phyloP scores from a whole-genome alignment of 2,888 invertebrate genomes.

The Eupithecia dodoneata region DNA sequence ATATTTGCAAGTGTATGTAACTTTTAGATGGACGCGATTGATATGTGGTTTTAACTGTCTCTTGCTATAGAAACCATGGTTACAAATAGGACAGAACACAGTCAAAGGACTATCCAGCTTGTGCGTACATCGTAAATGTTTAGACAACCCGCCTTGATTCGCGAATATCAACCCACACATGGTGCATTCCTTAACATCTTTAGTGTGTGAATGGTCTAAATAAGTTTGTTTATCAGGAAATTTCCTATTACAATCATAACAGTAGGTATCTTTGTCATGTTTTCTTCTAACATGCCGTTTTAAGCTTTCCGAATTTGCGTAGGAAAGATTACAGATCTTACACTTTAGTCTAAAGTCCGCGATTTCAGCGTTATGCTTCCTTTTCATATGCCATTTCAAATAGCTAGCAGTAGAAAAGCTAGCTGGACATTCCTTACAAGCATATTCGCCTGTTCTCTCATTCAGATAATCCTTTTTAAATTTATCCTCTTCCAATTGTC shows the following conservation, averaged over 20 bases:
- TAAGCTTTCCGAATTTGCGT: slow-evolving; percentile 76
- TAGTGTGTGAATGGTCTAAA: slow-evolving; percentile 70
- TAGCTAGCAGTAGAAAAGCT: slow-evolving; percentile 72
- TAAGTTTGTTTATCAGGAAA: slow-evolving; percentile 69
- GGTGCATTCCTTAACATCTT: slow-evolving; percentile 67
- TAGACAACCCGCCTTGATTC: slow-evolving; percentile 68
- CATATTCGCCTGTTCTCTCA: slow-evolving; percentile 68
- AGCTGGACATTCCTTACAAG: slow-evolving; percentile 70
- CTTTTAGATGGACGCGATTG: slow-evolving; percentile 73
- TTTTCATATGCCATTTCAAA: slow-evolving; percentile 74
- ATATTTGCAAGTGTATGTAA: slow-evolving; percentile 68
- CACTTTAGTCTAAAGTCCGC: slow-evolving; percentile 75
- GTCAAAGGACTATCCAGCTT: slow-evolving; percentile 70
- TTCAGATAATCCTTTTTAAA: slow-evolving; percentile 51
- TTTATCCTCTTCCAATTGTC: slow-evolving; percentile 43
- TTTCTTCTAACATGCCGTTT: slow-evolving; percentile 75
- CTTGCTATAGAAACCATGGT: slow-evolving; percentile 72
- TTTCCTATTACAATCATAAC: slow-evolving; percentile 72
- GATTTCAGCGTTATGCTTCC: slow-evolving; percentile 72
- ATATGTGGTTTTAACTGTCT: slow-evolving; percentile 71
- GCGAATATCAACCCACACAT: slow-evolving; percentile 75
- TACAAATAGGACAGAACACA: slow-evolving; percentile 70
- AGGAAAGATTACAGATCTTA: slow-evolving; percentile 74
- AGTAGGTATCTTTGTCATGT: slow-evolving; percentile 68
- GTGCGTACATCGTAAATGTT: slow-evolving; percentile 72